These are phyloP conservation scores for Drosophila atripex DNA, from an alignment of 2,888 invertebrate genomes.

Conservation along the genomic window DNA sequence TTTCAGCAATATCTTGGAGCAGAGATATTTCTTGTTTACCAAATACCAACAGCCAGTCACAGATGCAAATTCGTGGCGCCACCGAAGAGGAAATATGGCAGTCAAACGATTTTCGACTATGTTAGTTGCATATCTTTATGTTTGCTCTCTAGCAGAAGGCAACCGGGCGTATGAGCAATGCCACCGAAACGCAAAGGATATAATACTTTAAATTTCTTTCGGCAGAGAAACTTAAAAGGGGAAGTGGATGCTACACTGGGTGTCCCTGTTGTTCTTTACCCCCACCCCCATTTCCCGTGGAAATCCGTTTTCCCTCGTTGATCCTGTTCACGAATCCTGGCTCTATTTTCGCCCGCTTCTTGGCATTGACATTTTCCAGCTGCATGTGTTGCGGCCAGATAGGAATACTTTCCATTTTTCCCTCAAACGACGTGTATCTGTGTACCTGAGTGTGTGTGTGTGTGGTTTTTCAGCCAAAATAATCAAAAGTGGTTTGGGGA, in stretches of 20 bases:
- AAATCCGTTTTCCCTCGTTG: slow-evolving; percentile 19
- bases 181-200: not conserved
- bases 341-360: slow-evolving; percentile 24
- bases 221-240: not conserved
- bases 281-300: slow-evolving; percentile 1
- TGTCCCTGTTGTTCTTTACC: not conserved
- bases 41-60: slow-evolving; percentile 35
- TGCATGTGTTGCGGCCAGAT: slow-evolving; percentile 43
- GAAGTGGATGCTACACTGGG: not conserved
- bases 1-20: slow-evolving; percentile 29
- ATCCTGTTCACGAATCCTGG: slow-evolving; percentile 10
- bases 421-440: not conserved
- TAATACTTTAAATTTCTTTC: not conserved
- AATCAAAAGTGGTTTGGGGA: slow-evolving; percentile 57
- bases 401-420: slow-evolving; percentile 45
- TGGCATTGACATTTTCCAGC: slow-evolving; percentile 50
- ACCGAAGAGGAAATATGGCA: slow-evolving; percentile 17
- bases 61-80: slow-evolving; percentile 29
- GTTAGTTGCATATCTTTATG: slow-evolving; percentile 18
- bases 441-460: no score
- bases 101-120: slow-evolving; percentile 26
- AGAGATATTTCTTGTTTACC: slow-evolving; percentile 40
- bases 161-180: slow-evolving; percentile 15
- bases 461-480: slow-evolving; percentile 41
- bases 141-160: slow-evolving; percentile 1